Percentiles rank a stretch among this genome's conserved stretches.
Evolutionary conservation across 2,888 invertebrate species (phyloP).

Genomic region (Globia sparganii): DNA sequence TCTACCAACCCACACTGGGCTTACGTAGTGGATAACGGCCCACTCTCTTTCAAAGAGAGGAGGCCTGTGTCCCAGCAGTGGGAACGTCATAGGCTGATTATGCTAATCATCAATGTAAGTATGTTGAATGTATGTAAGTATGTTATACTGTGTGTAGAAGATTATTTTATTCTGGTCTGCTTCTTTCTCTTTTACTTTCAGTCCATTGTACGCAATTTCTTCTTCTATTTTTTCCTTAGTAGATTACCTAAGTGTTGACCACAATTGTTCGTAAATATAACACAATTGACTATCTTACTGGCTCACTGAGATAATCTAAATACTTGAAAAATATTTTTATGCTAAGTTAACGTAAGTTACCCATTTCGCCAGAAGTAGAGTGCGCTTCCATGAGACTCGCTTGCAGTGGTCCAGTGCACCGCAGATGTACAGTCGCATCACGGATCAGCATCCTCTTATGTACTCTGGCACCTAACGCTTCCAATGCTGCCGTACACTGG

Average conservation of each 20-base stretch:
- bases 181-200: background rate
- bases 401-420: conserved; percentile 80
- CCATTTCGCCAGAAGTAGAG: conserved; percentile 91
- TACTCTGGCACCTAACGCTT: conserved; percentile 83
- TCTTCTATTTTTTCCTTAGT: too few relatives aligned
- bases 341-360: conserved; percentile 71
- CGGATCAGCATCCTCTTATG: conserved; percentile 85
- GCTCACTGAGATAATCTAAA: background rate
- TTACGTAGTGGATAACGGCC: background rate
- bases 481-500: conserved; percentile 82
- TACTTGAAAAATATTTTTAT: background rate
- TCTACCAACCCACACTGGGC: background rate
- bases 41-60: background rate
- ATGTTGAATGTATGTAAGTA: too few relatives aligned
- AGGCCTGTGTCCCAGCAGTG: background rate
- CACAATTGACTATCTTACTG: background rate
- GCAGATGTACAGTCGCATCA: conserved; percentile 88
- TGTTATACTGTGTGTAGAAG: background rate
- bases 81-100: background rate
- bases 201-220: background rate
- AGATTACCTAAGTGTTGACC: background rate
- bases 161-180: background rate
- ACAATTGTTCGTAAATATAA: background rate
- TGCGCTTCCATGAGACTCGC: conserved; percentile 91
- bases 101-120: background rate